A percentile compares a stretch with the other conserved stretches of the same genome.
phyloP scores from a whole-genome alignment of 2,888 invertebrate genomes.

The Cosmia pyralina region DNA sequence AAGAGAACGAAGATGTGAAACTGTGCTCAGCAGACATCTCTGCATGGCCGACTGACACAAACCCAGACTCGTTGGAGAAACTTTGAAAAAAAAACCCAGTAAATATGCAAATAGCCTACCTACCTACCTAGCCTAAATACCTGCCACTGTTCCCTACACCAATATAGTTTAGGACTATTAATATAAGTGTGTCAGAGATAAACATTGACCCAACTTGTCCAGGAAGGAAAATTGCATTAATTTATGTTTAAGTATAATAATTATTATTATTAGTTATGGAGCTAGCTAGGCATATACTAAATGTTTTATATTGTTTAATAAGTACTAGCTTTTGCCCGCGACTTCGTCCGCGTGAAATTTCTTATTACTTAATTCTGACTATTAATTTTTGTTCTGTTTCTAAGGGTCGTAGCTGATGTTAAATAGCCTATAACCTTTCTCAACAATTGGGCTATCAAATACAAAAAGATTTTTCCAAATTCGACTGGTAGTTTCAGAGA shows the following conservation, averaged over 20 bases:
- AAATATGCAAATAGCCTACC: slow-evolving; percentile 13
- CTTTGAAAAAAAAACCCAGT: slow-evolving; percentile 70
- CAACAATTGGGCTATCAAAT: no score
- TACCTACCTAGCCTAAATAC: no score
- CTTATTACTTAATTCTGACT: no score
- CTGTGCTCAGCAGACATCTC: slow-evolving; percentile 86
- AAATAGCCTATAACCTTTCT: no score
- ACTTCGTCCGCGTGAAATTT: neutral
- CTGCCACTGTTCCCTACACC: neutral
- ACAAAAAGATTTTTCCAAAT: no score
- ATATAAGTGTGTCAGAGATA: slow-evolving; percentile 4
- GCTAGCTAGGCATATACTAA: neutral
- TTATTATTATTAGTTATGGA: neutral
- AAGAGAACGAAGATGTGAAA: slow-evolving; percentile 85
- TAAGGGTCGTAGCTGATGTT: no score
- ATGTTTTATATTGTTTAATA: neutral
- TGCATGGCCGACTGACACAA: slow-evolving; percentile 88
- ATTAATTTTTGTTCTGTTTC: no score
- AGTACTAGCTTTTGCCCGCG: neutral
- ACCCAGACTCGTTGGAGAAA: slow-evolving; percentile 89
- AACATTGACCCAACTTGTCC: neutral
- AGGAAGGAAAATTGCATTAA: slow-evolving; percentile 34
- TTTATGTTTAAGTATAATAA: slow-evolving; percentile 1
- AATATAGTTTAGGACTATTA: slow-evolving; percentile 10
- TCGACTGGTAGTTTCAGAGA: no score